Conservation (phyloP, 2,888 invertebrate genomes). For the Rhamnusium bicolor region DNA sequence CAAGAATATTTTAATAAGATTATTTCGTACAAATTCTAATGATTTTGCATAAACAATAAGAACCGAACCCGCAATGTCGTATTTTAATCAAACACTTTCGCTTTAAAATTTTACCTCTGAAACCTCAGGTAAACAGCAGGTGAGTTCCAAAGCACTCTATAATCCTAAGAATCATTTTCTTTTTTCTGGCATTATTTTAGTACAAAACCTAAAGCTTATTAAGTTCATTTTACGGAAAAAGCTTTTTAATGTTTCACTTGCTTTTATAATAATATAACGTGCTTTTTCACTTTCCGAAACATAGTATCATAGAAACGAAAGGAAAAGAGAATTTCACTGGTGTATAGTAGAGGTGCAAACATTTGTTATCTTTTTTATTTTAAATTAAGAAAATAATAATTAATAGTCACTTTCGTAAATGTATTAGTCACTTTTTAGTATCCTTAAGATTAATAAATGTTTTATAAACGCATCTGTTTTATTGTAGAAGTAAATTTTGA, state of each 20-base stretch:
- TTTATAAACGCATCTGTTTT: too few species aligned
- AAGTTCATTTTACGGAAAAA: slow-evolving; percentile 9
- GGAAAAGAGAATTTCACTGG: neutral
- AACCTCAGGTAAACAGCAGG: neutral
- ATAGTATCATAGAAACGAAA: neutral
- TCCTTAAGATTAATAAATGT: too few species aligned
- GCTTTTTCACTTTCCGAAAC: slow-evolving; percentile 16
- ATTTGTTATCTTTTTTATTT: neutral
- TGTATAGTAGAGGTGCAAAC: neutral
- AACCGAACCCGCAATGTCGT: too few species aligned
- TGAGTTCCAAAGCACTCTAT: neutral
- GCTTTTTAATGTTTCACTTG: slow-evolving; percentile 9
- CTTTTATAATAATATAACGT: slow-evolving; percentile 12
- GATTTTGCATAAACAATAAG: too few species aligned
- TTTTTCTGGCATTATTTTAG: neutral
- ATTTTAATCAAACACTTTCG: too few species aligned
- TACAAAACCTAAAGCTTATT: slow-evolving; percentile 14
- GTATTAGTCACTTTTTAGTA: too few species aligned
- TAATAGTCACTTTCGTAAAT: too few species aligned
- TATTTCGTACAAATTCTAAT: too few species aligned
- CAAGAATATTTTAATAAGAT: too few species aligned
- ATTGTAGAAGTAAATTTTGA: too few species aligned
- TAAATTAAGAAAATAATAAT: too few species aligned
- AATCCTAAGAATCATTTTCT: neutral
- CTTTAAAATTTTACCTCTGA: neutral